Base-by-base conservation (phyloP, 2,113 vertebrate species). In the Menura novaehollandiae region DNA sequence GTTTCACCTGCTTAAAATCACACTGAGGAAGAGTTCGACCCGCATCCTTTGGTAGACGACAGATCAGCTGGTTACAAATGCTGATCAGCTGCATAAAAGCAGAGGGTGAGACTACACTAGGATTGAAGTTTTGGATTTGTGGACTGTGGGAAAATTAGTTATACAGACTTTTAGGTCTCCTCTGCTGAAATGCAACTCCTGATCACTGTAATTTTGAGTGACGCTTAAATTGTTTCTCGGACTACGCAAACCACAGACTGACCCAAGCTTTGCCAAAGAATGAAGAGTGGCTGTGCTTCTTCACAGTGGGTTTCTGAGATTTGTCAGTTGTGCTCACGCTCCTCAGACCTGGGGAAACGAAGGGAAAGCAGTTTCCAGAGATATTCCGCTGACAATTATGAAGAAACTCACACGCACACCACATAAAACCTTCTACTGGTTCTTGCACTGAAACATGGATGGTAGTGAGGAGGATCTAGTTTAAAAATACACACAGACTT, bases 81-180 rank as follows among this genome's bases (percentile, higher is more conserved):
- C 27, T 69, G 44, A 44, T 88, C 58, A 59, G 17, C 41, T 76
- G 13, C 22, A 37, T 15, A 77, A 77, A 92, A 90, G 24, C n/a
- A 21, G 62, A 64, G 83, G 76, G 28, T 52, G 59, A 69, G 28
- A 44, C 39, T 73, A n/a, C 4, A 2, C 23, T 35, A n/a, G 67
- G 15, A 47, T 11, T 28, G 60, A 33, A 80, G 55, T 51, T 88
- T 60, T 67, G 52, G 39, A 59, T 80, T 77, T 67, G 33, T 18
- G 52, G 64, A 90, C 79, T 93, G 63, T 96, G 93, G 90, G 92
- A 95, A 96, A 96, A 80, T 14, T 51, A 55, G 88, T 86, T 66
- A 24, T 24, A 44, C 39, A 77, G 85, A 67, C 39, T 49, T 85
- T 51, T 83, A 81, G 43, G 47, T 92, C 85, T 94, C 27, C 72